Conservation (phyloP, 2,797 vertebrate genomes). For the Chelmon rostratus region DNA sequence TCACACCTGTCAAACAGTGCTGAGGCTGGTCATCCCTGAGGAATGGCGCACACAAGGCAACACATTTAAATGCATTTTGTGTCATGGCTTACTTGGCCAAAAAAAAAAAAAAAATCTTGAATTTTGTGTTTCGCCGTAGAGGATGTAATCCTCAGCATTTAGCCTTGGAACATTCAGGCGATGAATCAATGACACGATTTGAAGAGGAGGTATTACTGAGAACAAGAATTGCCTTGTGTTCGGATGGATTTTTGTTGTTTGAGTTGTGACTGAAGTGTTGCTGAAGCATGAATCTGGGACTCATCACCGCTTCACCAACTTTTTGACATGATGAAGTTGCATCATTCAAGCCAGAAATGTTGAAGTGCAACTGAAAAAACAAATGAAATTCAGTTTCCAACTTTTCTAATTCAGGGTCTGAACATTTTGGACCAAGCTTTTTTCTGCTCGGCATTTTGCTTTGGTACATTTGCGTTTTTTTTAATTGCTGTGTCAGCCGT, state of each 20-base stretch:
- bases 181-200: conserved; percentile 26
- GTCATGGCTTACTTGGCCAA: conserved; percentile 39
- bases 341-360: conserved; percentile 59
- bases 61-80: conserved; percentile 70
- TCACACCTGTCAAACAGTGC: conserved; percentile 80
- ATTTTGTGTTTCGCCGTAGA: conserved; percentile 33
- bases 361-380: conserved; percentile 27
- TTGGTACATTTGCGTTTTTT: too few relatives aligned
- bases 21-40: conserved; percentile 65
- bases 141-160: conserved; percentile 49
- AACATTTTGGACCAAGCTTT: too few relatives aligned
- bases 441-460: too few relatives aligned
- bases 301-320: conserved; percentile 56
- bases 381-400: conserved; percentile 19
- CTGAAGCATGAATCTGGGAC: conserved; percentile 55
- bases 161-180: conserved; percentile 5
- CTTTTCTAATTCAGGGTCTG: conserved; percentile 33
- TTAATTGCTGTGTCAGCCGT: too few relatives aligned
- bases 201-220: conserved; percentile 20
- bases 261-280: conserved; percentile 52
- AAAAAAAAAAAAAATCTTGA: conserved; percentile 27
- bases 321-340: conserved; percentile 64
- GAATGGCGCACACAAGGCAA: conserved; percentile 54
- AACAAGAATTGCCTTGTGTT: conserved; percentile 19
- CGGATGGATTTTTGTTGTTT: conserved; percentile 49